phyloP scores from a whole-genome alignment of 2,888 invertebrate species.

The Mythimna lalbum region DNA sequence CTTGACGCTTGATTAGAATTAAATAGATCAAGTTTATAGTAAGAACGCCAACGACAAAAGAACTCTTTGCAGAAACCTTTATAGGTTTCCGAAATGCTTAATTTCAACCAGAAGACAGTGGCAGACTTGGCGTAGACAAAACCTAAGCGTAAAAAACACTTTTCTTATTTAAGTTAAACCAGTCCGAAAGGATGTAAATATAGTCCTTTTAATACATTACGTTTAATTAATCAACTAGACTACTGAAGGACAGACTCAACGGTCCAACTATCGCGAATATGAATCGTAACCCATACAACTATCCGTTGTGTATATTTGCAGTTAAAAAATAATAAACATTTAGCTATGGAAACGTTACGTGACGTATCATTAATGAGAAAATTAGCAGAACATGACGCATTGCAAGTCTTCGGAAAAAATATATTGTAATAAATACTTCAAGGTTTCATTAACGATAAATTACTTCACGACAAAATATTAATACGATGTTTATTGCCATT shows the following conservation, averaged over 20 bases:
- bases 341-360: conserved; percentile 28
- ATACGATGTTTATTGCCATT: conserved; percentile 21
- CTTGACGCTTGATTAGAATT: conserved; percentile 52
- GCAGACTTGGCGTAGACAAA: not conserved
- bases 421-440: conserved; percentile 17
- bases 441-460: conserved; percentile 36
- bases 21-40: conserved; percentile 10
- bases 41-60: not conserved
- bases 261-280: conserved; percentile 33
- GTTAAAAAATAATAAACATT: conserved; percentile 51
- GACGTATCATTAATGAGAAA: conserved; percentile 39
- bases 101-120: not conserved
- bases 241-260: conserved; percentile 48
- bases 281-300: conserved; percentile 37
- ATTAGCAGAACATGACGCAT: conserved; percentile 35
- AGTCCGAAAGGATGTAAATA: not conserved
- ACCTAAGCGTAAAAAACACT: not conserved
- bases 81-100: not conserved
- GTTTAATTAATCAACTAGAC: conserved; percentile 30
- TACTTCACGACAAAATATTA: conserved; percentile 33
- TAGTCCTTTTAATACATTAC: conserved; percentile 3
- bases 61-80: not conserved
- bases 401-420: conserved; percentile 27
- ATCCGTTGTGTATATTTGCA: conserved; percentile 28
- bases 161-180: not conserved